Evolutionary conservation across 2,888 invertebrate genomes (phyloP).

Genomic region (Stegophylla sp.): DNA sequence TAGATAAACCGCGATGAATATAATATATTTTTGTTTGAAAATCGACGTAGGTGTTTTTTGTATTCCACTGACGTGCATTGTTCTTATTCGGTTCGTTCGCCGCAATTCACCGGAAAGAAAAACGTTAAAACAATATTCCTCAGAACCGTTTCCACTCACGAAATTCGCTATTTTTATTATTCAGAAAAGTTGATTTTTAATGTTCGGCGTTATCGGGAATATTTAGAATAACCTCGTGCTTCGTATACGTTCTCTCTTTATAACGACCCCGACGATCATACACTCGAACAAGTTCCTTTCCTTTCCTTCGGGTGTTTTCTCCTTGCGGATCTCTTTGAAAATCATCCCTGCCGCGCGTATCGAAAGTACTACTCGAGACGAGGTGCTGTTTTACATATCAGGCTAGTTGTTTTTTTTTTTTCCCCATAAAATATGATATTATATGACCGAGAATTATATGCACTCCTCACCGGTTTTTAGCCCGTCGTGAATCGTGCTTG

Average conservation of each 20-base stretch:
- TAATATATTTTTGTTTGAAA: too few species aligned
- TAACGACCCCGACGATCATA: not conserved
- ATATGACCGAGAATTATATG: not conserved
- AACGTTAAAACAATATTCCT: too few species aligned
- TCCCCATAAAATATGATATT: not conserved
- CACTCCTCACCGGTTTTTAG: not conserved
- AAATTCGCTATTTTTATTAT: not conserved
- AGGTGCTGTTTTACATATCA: constrained; percentile 21
- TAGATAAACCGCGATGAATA: too few species aligned
- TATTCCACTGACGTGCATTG: too few species aligned
- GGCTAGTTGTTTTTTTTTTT: constrained; percentile 6
- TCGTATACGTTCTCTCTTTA: not conserved
- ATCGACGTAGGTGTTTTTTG: too few species aligned
- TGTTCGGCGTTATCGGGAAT: not conserved
- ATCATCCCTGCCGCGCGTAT: not conserved
- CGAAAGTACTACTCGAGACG: constrained; percentile 27
- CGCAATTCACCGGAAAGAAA: too few species aligned
- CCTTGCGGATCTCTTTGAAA: constrained; percentile 25
- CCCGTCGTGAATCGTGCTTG: not conserved
- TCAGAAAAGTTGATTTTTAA: not conserved
- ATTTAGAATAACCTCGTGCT: constrained; percentile 1
- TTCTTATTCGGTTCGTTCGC: too few species aligned
- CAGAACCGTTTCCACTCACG: not conserved
- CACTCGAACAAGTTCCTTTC: constrained; percentile 16
- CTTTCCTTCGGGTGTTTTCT: not conserved